Percentiles rank a stretch among this genome's conserved stretches.
phyloP scores from a whole-genome alignment of 1,140 invertebrate species.

The Drosophila ambigua region DNA sequence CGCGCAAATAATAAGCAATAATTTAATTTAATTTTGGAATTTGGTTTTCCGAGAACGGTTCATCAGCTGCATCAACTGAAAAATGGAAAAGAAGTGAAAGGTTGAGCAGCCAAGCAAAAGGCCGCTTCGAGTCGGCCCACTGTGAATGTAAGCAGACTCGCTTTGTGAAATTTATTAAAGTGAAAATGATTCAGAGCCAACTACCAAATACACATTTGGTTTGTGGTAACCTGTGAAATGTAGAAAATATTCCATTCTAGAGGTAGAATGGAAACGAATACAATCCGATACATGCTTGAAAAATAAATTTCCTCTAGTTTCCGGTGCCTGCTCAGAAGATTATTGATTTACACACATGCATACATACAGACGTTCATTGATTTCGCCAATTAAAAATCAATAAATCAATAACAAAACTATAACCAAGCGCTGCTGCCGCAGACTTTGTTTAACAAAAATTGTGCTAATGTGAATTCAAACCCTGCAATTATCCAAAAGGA shows the following conservation, averaged over 20 bases:
- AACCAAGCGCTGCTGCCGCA: too few species aligned
- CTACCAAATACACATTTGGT: background rate
- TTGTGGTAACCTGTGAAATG: too few species aligned
- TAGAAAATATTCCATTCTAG: too few species aligned
- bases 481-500: too few species aligned
- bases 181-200: slow-evolving; percentile 17
- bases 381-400: too few species aligned
- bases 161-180: slow-evolving; percentile 30
- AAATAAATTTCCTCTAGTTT: background rate
- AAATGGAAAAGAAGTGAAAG: slow-evolving; percentile 34
- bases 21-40: slow-evolving; percentile 4
- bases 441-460: too few species aligned
- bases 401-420: too few species aligned
- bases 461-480: too few species aligned
- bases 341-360: slow-evolving; percentile 6
- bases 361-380: slow-evolving; percentile 11
- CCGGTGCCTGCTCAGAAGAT: background rate
- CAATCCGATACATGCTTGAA: too few species aligned
- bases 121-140: slow-evolving; percentile 19
- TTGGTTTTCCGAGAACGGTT: slow-evolving; percentile 19
- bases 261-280: too few species aligned
- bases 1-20: background rate
- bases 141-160: slow-evolving; percentile 44
- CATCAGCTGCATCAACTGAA: slow-evolving; percentile 13
- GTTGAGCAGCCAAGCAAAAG: slow-evolving; percentile 40